Conservation (phyloP, 2,797 vertebrate species). For the Enteromius mattozi region DNA sequence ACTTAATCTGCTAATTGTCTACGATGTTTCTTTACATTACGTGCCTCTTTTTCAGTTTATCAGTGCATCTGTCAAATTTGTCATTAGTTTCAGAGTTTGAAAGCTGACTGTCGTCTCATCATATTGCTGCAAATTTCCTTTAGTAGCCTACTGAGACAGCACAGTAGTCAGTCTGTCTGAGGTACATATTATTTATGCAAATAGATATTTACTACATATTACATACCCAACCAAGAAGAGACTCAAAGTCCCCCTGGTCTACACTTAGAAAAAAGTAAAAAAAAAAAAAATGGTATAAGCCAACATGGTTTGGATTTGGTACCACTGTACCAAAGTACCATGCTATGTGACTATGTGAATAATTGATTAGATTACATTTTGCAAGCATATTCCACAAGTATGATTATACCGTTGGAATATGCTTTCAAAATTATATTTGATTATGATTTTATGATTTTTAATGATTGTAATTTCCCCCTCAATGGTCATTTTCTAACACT, state of each 20-base stretch:
- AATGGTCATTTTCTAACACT: not conserved
- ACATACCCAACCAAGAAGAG: not conserved
- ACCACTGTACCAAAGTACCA: not conserved
- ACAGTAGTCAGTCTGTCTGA: not conserved
- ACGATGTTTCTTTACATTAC: slow-evolving; percentile 28
- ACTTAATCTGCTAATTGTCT: slow-evolving; percentile 9
- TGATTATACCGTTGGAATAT: not conserved
- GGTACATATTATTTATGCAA: slow-evolving; percentile 12
- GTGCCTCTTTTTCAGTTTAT: slow-evolving; percentile 40
- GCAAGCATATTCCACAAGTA: not conserved
- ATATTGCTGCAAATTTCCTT: not conserved
- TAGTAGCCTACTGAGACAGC: too few species aligned
- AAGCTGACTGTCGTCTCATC: not conserved
- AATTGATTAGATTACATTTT: not conserved
- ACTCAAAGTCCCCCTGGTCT: not conserved
- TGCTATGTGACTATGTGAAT: not conserved
- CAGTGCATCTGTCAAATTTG: slow-evolving; percentile 25
- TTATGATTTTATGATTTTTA: not conserved
- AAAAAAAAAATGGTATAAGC: not conserved
- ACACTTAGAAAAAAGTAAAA: not conserved
- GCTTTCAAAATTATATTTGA: not conserved
- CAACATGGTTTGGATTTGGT: not conserved
- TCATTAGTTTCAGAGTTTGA: slow-evolving; percentile 9
- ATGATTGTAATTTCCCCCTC: not conserved
- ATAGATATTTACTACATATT: not conserved